Evolutionary conservation across 1,140 invertebrate genomes (phyloP).

Genomic region (Drosophila tsacasi): DNA sequence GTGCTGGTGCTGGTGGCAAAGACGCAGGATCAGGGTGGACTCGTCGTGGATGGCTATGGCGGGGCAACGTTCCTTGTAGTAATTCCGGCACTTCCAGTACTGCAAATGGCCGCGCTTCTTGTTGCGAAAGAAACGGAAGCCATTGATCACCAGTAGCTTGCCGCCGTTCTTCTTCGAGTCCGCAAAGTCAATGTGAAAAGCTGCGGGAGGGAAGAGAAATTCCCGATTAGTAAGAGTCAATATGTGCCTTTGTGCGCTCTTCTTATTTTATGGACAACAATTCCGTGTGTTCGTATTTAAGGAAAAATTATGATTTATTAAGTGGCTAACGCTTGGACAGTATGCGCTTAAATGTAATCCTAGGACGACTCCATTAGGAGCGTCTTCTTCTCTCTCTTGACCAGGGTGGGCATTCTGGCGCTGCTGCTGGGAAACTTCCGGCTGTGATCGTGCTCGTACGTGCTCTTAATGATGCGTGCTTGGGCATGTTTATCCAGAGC

Average conservation of each 20-base stretch:
- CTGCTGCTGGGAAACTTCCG: conserved; percentile 60
- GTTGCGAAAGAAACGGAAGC: conserved; percentile 83
- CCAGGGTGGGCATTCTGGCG: conserved; percentile 14
- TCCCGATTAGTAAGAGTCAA: conserved; percentile 31
- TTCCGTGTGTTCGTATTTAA: conserved; percentile 12
- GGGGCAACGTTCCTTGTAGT: conserved; percentile 83
- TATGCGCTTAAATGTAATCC: conserved; percentile 46
- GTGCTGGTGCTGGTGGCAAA: conserved; percentile 82
- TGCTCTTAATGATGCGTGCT: conserved; percentile 69
- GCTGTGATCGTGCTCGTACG: conserved; percentile 77
- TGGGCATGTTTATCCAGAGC: conserved; percentile 59
- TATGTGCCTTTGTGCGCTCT: conserved; percentile 1
- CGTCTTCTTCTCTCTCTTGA: conserved; percentile 49
- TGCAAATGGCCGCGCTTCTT: conserved; percentile 81
- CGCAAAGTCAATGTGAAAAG: conserved; percentile 81
- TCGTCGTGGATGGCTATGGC: conserved; percentile 84
- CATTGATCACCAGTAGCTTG: conserved; percentile 84
- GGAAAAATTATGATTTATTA: conserved; percentile 42
- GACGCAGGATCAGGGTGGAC: conserved; percentile 66
- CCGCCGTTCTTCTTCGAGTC: conserved; percentile 84
- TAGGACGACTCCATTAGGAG: conserved; percentile 15
- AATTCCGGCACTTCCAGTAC: conserved; percentile 85
- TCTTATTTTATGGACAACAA: conserved; percentile 3
- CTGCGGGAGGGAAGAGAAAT: conserved; percentile 51
- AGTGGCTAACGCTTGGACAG: conserved; percentile 17